Evolutionary conservation across 2,113 vertebrate genomes (phyloP).

Genomic region (Scomber japonicus): DNA sequence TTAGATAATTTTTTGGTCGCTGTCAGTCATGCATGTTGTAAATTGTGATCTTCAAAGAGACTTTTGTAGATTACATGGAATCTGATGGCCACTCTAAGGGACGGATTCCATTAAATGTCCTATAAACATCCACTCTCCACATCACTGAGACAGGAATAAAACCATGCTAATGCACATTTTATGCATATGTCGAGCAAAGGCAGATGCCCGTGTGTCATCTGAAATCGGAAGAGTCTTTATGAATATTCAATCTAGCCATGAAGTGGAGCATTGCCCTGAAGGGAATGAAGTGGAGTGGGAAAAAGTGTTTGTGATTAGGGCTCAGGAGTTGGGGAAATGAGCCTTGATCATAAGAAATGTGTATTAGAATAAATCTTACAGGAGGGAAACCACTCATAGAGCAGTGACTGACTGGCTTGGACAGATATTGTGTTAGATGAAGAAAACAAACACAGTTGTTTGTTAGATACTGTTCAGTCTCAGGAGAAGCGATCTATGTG

Average conservation of each 20-base stretch:
- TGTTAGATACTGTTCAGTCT: not conserved
- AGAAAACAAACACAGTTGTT: not conserved
- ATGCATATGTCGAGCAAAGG: constrained; percentile 63
- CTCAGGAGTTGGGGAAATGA: constrained; percentile 50
- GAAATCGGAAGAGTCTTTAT: constrained; percentile 66
- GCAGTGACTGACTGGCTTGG: not conserved
- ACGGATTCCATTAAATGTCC: constrained; percentile 49
- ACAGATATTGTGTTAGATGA: not conserved
- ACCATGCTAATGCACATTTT: constrained; percentile 73
- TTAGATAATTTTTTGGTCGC: constrained; percentile 43
- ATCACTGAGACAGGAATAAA: constrained; percentile 57
- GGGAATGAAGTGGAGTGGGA: constrained; percentile 59
- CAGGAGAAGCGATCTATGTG: not conserved
- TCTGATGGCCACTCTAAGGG: constrained; percentile 36
- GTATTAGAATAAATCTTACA: constrained; percentile 42
- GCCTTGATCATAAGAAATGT: constrained; percentile 34
- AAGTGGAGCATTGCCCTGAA: constrained; percentile 69
- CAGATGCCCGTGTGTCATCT: constrained; percentile 61
- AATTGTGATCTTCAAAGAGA: constrained; percentile 57
- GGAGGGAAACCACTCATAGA: not conserved
- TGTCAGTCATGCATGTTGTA: constrained; percentile 60
- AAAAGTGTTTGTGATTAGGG: constrained; percentile 62
- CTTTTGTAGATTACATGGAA: constrained; percentile 48
- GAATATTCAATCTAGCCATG: constrained; percentile 76
- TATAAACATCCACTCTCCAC: constrained; percentile 52